Evolutionary conservation across 2,113 vertebrate species (phyloP), one percentile per base, ranked within the genome.

Genomic region (Gadus macrocephalus): DNA sequence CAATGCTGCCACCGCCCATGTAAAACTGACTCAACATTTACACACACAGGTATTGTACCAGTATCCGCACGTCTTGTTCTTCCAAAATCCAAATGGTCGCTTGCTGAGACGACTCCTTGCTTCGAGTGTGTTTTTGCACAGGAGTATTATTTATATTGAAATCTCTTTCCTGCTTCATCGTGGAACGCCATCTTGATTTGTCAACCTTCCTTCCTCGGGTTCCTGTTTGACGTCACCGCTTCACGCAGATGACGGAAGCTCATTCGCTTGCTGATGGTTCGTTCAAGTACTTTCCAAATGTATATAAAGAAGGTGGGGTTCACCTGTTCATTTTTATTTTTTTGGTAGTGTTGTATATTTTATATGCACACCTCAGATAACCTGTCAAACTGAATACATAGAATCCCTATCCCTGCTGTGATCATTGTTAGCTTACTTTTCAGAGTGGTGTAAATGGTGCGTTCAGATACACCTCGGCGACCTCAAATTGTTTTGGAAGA

Each of bases 181-280:
- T 86, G 80, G 83, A 87, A 86, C 90, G 91, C 92, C 92, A 93
- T 93, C 89, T 93, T 94, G 91, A 79, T 87, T 88, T 83, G 75
- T 88, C 85, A 78, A 78, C 76, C 79, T 83, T 77, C 72, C 84
- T 81, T 78, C 63, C 64, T 71, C 81, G 80, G 78, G 83, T 87
- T 91, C 86, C 91, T 89, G 84, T 86, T 42, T 86, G 85, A 85
- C 79, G 89, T 87, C 87, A 90, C 80, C 67, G 22, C 66, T 59
- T 61, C 14, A 0, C 5, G 6, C 25, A 70, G 20, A 35, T 81
- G 82, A 90, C 83, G 74, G 8, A 14, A 49, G 9, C 42, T 7
- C 42, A 14, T 9, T 49, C 8, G 42, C 42, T 35, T 35, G 31
- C 4, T 35, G 31, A 35, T 35, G 31, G 31, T 35, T 35, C 31